Percentiles rank a stretch among this genome's conserved stretches.
Evolutionary conservation across 2,888 invertebrate genomes (phyloP).

Genomic region (Nomada goodeniana): DNA sequence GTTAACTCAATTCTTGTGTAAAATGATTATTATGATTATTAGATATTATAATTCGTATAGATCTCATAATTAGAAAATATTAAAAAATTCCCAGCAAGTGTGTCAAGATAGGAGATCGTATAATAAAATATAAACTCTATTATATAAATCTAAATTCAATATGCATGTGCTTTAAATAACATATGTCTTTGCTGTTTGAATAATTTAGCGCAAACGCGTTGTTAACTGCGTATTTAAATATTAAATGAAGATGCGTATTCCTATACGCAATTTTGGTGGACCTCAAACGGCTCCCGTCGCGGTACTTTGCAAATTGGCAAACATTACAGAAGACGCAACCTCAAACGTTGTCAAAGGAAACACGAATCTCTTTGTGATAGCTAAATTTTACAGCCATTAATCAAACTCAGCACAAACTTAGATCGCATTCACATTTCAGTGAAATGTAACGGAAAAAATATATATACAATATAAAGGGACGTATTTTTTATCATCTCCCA

Average conservation of each 20-base stretch:
- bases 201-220: neutral
- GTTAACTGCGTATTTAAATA: constrained; percentile 4
- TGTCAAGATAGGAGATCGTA: constrained; percentile 35
- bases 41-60: constrained; percentile 1
- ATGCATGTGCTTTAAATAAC: neutral
- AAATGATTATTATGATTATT: constrained; percentile 8
- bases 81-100: constrained; percentile 45
- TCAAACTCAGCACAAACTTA: constrained; percentile 19
- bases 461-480: neutral
- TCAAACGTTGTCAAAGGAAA: constrained; percentile 38
- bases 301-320: constrained; percentile 51
- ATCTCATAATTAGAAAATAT: constrained; percentile 31
- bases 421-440: constrained; percentile 8
- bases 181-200: neutral
- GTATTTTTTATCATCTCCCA: neutral
- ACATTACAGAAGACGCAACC: constrained; percentile 34
- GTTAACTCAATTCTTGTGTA: neutral
- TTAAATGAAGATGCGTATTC: constrained; percentile 28
- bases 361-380: constrained; percentile 32
- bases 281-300: constrained; percentile 36
- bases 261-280: constrained; percentile 18
- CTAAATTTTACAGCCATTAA: constrained; percentile 36
- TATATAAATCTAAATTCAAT: constrained; percentile 22
- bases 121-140: constrained; percentile 22
- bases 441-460: neutral